A percentile compares a stretch with the other conserved stretches of the same genome.
Conservation (phyloP, 2,113 vertebrate species). For the Bambusicola thoracicus region DNA sequence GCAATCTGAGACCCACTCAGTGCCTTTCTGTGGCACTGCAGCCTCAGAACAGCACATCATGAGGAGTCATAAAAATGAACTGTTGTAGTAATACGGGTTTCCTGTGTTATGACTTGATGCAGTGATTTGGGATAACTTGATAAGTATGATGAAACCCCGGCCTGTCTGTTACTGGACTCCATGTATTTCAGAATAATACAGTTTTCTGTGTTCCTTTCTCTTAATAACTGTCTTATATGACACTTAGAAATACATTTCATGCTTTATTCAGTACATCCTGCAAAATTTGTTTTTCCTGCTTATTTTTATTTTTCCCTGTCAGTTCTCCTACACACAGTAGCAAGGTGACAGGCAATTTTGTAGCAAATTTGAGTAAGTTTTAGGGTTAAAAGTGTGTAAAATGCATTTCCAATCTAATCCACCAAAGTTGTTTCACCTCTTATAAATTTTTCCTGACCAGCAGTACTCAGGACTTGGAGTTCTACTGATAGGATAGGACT, state of each 20-base stretch:
- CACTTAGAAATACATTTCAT: not conserved
- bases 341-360: not conserved
- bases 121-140: not conserved
- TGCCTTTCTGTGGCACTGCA: not conserved
- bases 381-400: not conserved
- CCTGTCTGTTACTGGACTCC: not conserved
- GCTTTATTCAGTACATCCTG: not conserved
- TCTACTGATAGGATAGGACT: not conserved
- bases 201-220: not conserved
- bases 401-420: not conserved
- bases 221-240: not conserved
- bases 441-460: not conserved
- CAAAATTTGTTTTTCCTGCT: not conserved
- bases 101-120: not conserved
- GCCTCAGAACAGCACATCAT: not conserved
- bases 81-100: not conserved
- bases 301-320: not conserved
- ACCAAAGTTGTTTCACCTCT: not conserved
- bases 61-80: not conserved
- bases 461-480: not conserved
- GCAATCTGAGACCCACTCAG: fast-evolving
- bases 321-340: fast-evolving
- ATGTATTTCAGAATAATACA: not conserved
- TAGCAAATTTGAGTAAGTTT: not conserved
- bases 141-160: not conserved